Base-by-base conservation (phyloP, 2,113 vertebrate species). In the Polyodon spathula region DNA sequence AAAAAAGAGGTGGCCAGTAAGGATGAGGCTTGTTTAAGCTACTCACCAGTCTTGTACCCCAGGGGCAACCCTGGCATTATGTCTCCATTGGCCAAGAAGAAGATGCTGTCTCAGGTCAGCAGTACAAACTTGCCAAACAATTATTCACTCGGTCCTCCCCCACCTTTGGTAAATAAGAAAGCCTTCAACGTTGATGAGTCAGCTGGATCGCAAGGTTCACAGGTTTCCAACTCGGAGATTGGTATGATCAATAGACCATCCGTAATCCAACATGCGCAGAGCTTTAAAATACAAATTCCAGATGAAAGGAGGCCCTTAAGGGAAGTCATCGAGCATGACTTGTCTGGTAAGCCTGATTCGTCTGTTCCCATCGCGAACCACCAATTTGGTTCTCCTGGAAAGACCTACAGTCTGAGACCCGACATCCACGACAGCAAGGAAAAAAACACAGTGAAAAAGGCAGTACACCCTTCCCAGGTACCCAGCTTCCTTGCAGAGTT, bases 41-140 rank as follows among this genome's bases (percentile, higher is more conserved):
- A 86, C 43, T 80, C 87, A 0, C 90, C 90, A 0, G 69, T 91
- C 37, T 81, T 92, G 58, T 93, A 95, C 74, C 90, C 91, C 1
- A 90, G 92, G 75, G 84, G 89, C 59, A 90, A 92, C 62, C 91
- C 91, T 2, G 93, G 92, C 37, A 94, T 96, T 69, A 96, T 97
- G 94, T 97, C 94, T 38, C 94, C 94, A 0, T 76, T 97, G 73
- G 94, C 94, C 65, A 97, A 97, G 86, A 97, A 97, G 80, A 97
- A 97, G 62, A 86, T 97, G 46, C 74, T 95, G 53, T 96, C 94
- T 0, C 93, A 95, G 68, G 93, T 94, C 69, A 95, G 91, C 0
- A 91, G 93, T 61, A 83, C 92, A 11, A 17, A 82, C n/a, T 73
- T 90, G 40, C 78, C 86, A 0, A 88, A 87, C 65, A 87, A 78